phyloP scores from a whole-genome alignment of 1,140 invertebrate genomes.

The Penaeus chinensis region DNA sequence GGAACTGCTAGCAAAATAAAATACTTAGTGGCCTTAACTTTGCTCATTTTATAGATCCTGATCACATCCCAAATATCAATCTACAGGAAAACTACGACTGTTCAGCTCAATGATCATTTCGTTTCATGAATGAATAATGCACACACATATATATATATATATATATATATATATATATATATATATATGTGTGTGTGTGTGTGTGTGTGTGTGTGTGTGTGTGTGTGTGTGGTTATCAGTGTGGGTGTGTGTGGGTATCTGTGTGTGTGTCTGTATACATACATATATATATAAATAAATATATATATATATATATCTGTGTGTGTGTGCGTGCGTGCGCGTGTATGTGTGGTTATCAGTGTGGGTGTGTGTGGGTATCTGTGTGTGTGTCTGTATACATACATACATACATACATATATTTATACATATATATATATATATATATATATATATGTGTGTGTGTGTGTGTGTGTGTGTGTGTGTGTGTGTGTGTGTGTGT shows the following conservation, averaged over 20 bases:
- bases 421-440: constrained; percentile 21
- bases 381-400: not conserved
- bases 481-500: too few species aligned
- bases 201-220: not conserved
- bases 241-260: not conserved
- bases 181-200: not conserved
- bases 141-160: not conserved
- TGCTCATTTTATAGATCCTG: too few species aligned
- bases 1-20: too few species aligned
- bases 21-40: too few species aligned
- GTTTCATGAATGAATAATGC: too few species aligned
- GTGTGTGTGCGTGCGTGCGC: not conserved
- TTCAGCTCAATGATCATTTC: too few species aligned
- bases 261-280: constrained; percentile 18
- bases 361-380: not conserved
- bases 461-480: not conserved
- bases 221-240: not conserved
- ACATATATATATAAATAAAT: not conserved
- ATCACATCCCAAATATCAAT: too few species aligned
- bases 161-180: constrained; percentile 23
- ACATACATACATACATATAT: not conserved
- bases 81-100: too few species aligned
- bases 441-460: not conserved
- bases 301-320: not conserved
- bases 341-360: not conserved